Conservation (phyloP, 2,888 invertebrate genomes). For the Oligia latruncula region DNA sequence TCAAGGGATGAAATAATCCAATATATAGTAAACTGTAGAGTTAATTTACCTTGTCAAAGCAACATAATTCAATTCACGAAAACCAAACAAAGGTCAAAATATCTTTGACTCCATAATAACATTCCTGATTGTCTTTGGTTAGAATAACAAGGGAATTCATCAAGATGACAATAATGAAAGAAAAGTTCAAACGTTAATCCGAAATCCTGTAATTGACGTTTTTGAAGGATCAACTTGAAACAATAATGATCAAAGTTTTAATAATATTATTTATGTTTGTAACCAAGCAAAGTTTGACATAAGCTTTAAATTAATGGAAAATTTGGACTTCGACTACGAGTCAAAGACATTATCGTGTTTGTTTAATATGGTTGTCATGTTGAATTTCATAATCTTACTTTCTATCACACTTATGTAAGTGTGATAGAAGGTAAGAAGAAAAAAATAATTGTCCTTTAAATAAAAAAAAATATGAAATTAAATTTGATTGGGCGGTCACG, state of each 20-base stretch:
- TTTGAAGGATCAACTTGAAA: conserved; percentile 53
- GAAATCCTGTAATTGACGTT: conserved; percentile 61
- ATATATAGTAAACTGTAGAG: neutral
- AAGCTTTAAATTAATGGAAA: neutral
- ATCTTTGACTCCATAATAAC: conserved; percentile 34
- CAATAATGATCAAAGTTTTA: conserved; percentile 59
- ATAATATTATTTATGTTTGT: conserved; percentile 19
- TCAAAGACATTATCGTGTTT: neutral
- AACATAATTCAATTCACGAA: conserved; percentile 29
- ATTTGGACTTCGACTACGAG: neutral
- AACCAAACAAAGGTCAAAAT: conserved; percentile 39
- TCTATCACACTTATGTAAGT: neutral
- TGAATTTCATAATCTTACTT: too few species aligned
- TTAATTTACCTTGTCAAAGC: neutral
- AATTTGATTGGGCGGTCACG: too few species aligned
- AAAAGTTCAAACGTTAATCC: conserved; percentile 62
- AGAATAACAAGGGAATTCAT: conserved; percentile 54
- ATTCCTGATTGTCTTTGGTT: conserved; percentile 36
- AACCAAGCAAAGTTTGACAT: conserved; percentile 18
- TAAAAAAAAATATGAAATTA: neutral
- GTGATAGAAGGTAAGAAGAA: neutral
- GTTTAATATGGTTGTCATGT: neutral
- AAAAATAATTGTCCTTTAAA: neutral
- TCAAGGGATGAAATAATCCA: neutral
- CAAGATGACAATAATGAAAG: conserved; percentile 54